Evolutionary conservation across 2,888 invertebrate species (phyloP).

Genomic region (Andrena minutula): DNA sequence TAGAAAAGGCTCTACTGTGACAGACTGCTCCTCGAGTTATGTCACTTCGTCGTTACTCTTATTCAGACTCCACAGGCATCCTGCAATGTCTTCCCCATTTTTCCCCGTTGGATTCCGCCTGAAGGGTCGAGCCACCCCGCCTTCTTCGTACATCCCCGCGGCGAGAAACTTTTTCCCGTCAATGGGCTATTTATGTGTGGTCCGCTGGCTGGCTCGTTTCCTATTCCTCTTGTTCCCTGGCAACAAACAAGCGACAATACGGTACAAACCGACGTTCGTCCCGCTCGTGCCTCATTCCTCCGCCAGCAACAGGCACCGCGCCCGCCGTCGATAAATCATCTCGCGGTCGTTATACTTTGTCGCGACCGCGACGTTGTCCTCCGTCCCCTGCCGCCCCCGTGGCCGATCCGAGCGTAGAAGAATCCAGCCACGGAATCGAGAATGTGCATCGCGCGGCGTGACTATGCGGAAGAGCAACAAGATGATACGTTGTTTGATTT

Average conservation of each 20-base stretch:
- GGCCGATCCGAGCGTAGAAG: conserved; percentile 20
- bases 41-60: not conserved
- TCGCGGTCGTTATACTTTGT: conserved; percentile 64
- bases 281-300: conserved; percentile 39
- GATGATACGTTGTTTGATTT: conserved; percentile 71
- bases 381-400: not conserved
- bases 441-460: conserved; percentile 38
- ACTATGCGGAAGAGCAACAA: conserved; percentile 61
- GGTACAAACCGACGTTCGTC: conserved; percentile 54
- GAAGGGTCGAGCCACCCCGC: not conserved
- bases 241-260: conserved; percentile 66
- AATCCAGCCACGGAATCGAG: conserved; percentile 48
- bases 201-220: conserved; percentile 20
- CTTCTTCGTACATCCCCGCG: not conserved
- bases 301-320: conserved; percentile 23
- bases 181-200: conserved; percentile 44
- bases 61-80: not conserved
- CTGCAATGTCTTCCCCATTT: not conserved
- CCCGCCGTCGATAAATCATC: conserved; percentile 60
- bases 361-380: conserved; percentile 36
- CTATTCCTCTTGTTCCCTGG: conserved; percentile 53
- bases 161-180: conserved; percentile 29
- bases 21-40: not conserved
- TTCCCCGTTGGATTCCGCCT: not conserved
- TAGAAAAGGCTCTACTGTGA: not conserved